Conservation (phyloP, 2,113 vertebrate genomes). For the Ptychochromis oligacanthus region DNA sequence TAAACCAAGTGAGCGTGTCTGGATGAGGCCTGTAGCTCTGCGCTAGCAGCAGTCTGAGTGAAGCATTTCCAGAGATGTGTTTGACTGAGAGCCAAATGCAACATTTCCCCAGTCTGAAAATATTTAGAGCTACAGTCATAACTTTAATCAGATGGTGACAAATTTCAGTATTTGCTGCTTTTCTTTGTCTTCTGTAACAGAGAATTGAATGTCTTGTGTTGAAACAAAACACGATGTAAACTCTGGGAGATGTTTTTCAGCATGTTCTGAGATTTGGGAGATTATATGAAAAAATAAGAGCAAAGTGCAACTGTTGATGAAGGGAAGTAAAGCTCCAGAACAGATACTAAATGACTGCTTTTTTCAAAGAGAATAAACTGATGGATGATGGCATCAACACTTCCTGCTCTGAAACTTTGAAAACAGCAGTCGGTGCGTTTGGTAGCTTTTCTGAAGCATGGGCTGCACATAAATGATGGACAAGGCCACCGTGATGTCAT, state of each 20-base stretch:
- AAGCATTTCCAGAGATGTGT: conserved; percentile 20
- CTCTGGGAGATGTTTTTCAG: neutral
- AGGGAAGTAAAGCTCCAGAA: no score
- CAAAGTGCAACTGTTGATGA: neutral
- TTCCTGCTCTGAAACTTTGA: neutral
- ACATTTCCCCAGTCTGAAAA: neutral
- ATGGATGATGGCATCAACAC: neutral
- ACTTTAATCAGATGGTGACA: neutral
- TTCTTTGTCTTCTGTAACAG: neutral
- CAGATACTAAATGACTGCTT: neutral
- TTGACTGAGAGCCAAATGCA: neutral
- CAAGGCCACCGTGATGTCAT: neutral
- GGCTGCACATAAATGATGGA: neutral
- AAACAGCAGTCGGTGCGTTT: neutral
- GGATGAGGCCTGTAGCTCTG: conserved; percentile 3
- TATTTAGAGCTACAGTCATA: neutral
- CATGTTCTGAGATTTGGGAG: neutral
- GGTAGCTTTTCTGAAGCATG: neutral
- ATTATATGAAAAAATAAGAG: neutral
- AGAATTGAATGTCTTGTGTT: neutral
- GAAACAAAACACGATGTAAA: neutral
- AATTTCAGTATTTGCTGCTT: neutral
- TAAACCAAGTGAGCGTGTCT: neutral
- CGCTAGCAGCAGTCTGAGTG: neutral
- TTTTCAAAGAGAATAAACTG: neutral